Evolutionary conservation across 2,797 vertebrate species (phyloP).

Genomic region (Lutjanus campechanus): DNA sequence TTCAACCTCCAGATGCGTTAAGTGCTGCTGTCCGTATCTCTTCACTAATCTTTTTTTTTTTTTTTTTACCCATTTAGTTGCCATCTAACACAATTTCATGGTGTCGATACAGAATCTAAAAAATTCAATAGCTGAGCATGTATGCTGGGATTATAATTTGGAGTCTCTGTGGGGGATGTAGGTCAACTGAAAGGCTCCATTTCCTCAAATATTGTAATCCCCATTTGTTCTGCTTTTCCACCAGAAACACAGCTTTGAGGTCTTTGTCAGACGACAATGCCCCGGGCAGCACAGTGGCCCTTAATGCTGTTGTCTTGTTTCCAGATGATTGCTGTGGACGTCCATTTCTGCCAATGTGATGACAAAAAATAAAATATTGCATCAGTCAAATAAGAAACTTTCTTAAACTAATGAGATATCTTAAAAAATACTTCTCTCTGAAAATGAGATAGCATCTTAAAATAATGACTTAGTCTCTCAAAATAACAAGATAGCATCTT

Average conservation of each 20-base stretch:
- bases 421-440: too few relatives aligned
- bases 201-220: conserved; percentile 83
- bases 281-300: conserved; percentile 53
- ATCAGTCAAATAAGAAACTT: too few relatives aligned
- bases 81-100: conserved; percentile 75
- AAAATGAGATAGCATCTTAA: too few relatives aligned
- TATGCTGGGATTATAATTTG: conserved; percentile 77
- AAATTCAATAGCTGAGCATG: conserved; percentile 72
- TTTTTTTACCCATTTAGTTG: conserved; percentile 60
- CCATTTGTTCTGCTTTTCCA: conserved; percentile 80
- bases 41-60: conserved; percentile 49
- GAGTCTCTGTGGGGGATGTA: conserved; percentile 76
- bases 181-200: conserved; percentile 80
- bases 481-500: too few relatives aligned
- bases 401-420: too few relatives aligned
- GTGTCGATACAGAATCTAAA: conserved; percentile 66
- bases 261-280: conserved; percentile 68
- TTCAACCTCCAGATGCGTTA: conserved; percentile 50
- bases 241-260: conserved; percentile 65
- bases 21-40: conserved; percentile 38
- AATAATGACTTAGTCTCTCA: too few relatives aligned
- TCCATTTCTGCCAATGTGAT: too few relatives aligned
- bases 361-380: too few relatives aligned
- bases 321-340: conserved; percentile 16
- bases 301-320: conserved; percentile 40